Evolutionary conservation across 2,888 invertebrate genomes (phyloP), one percentile per base, ranked within the genome.

Genomic region (Apodemia duryi): DNA sequence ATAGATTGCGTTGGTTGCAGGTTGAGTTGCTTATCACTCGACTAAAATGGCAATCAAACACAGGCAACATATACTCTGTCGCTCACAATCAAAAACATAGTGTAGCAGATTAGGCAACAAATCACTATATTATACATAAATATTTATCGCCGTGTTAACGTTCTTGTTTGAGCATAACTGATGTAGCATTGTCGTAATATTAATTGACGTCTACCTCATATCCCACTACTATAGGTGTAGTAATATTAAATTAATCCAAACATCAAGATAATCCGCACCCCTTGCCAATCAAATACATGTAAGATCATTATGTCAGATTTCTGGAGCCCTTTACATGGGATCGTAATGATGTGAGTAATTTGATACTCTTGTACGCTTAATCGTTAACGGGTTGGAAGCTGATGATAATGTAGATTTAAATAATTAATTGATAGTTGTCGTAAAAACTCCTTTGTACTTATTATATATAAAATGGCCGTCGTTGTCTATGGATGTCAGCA

Each of bases 321-420:
- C 73, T 73, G 70, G 13, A 60, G 62, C 38, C 32, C 13, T 60
- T 51, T 38, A 10, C 10, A 43, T 43, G 63, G 41, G 66, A 68
- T 65, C 69, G 67, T 77, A 78, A 77, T 76, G 77, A 78, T 66
- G 74, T 71, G 71, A 72, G 76, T 68, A 78, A 78, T 67, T 64
- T 67, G 66, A 78, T 77, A 78, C 69, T 68, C 70, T 74, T 76
- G 71, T 68, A 62, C 46, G 60, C 35, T 57, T 66, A 66, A 71
- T 66, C 65, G 70, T 60, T 65, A 61, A 65, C 43, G 43, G 43
- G 43, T 43, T 43, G 11, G 43, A 54, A 54, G 4, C 29, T 29
- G 11, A 54, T 29, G 9, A 29, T 28, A 54, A 52, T 28, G 35
- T 63, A 28, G 28, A 41, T 63, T 38, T 63, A 28, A 52, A 52